phyloP scores from a whole-genome alignment of 2,888 invertebrate genomes.

The Lamellibrachia columna region DNA sequence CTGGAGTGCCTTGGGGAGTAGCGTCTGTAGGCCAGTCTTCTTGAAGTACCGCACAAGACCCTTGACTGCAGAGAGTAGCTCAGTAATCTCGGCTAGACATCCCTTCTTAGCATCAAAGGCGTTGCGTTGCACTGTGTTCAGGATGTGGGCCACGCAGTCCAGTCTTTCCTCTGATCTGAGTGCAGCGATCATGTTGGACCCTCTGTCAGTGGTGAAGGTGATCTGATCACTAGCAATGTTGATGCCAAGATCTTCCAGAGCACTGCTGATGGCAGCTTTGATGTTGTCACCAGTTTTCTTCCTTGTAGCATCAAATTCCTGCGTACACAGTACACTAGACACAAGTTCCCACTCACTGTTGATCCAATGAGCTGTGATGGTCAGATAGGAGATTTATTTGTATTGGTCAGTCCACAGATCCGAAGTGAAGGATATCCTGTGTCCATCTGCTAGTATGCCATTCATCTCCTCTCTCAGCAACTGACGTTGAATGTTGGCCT shows the following conservation, averaged over 20 bases:
- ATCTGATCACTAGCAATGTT: neutral
- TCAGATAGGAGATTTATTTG: neutral
- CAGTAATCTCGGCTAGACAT: no score
- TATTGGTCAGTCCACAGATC: slow-evolving; percentile 18
- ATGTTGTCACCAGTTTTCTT: slow-evolving; percentile 14
- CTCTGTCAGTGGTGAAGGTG: neutral
- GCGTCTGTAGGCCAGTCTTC: no score
- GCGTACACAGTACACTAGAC: slow-evolving; percentile 10
- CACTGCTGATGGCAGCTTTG: neutral
- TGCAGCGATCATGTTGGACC: slow-evolving; percentile 4
- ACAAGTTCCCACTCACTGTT: neutral
- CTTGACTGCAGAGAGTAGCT: no score
- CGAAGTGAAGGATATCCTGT: neutral
- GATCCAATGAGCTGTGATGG: slow-evolving; percentile 21
- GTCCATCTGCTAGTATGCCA: neutral
- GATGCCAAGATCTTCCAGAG: neutral
- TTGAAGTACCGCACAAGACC: no score
- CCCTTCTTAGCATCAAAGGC: no score
- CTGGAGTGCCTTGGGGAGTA: no score
- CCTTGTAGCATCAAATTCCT: neutral
- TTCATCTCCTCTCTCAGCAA: neutral
- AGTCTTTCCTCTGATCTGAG: neutral
- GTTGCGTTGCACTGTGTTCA: slow-evolving; percentile 21
- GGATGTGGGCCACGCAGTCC: slow-evolving; percentile 6
- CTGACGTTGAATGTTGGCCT: neutral